Conservation (phyloP, 1,140 invertebrate genomes). For the Pseudachorutes palmiensis region DNA sequence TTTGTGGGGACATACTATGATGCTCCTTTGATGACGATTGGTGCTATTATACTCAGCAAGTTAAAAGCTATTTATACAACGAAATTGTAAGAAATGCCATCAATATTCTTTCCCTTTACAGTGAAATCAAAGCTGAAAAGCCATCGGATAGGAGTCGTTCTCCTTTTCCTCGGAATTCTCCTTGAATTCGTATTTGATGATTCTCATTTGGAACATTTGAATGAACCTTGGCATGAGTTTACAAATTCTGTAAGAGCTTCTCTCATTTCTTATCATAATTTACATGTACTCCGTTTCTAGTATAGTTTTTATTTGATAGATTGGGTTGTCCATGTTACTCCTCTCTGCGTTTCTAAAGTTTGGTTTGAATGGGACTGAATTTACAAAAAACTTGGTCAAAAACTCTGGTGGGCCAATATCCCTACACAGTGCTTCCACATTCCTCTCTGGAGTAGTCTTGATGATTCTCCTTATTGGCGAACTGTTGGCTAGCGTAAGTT, state of each 20-base stretch:
- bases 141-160: neutral
- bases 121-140: neutral
- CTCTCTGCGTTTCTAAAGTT: neutral
- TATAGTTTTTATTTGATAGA: neutral
- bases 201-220: neutral
- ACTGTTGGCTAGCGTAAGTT: neutral
- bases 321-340: neutral
- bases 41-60: neutral
- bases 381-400: neutral
- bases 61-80: neutral
- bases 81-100: neutral
- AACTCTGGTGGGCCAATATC: neutral
- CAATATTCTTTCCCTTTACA: neutral
- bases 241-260: conserved; percentile 1
- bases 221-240: neutral
- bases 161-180: neutral
- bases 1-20: conserved; percentile 9
- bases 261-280: neutral
- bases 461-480: neutral
- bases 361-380: neutral
- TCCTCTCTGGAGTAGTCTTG: neutral
- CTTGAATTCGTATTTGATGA: conserved; percentile 2
- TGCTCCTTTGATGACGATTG: neutral
- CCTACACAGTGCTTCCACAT: neutral
- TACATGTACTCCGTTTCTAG: neutral